Conservation (phyloP, 2,888 invertebrate genomes). For the Napeogenes inachia region DNA sequence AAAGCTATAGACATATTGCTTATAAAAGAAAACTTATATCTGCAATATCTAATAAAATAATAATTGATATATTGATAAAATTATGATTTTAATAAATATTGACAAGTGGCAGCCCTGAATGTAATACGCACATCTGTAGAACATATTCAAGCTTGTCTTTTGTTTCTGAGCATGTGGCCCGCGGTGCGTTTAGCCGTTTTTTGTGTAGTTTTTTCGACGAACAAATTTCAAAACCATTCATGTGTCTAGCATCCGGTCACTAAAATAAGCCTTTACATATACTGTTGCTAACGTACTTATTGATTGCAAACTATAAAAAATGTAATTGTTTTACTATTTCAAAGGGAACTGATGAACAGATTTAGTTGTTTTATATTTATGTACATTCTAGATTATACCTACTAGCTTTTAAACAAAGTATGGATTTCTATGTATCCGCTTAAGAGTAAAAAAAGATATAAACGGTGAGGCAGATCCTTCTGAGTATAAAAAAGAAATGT, state of each 20-base stretch:
- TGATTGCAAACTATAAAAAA: not conserved
- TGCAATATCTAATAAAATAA: no score
- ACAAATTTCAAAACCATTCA: slow-evolving; percentile 47
- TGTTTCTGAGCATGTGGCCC: slow-evolving; percentile 65
- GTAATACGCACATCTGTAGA: slow-evolving; percentile 62
- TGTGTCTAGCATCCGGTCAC: slow-evolving; percentile 46
- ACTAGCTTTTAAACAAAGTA: no score
- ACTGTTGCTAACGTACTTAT: not conserved
- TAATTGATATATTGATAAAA: no score
- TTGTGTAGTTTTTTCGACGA: slow-evolving; percentile 54
- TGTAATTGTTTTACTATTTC: no score
- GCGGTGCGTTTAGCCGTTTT: slow-evolving; percentile 52
- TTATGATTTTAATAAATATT: not conserved
- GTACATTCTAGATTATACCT: no score
- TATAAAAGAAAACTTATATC: no score
- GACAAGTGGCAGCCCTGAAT: slow-evolving; percentile 21
- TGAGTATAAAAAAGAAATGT: no score
- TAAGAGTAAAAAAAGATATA: no score
- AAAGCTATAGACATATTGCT: no score
- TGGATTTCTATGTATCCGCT: no score
- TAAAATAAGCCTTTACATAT: slow-evolving; percentile 34
- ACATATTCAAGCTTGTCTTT: slow-evolving; percentile 68
- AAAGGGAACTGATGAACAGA: not conserved
- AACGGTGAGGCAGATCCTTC: no score
- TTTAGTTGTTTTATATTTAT: no score